phyloP scores from a whole-genome alignment of 2,888 invertebrate species.

The Cataglyphis rosenhaueri region DNA sequence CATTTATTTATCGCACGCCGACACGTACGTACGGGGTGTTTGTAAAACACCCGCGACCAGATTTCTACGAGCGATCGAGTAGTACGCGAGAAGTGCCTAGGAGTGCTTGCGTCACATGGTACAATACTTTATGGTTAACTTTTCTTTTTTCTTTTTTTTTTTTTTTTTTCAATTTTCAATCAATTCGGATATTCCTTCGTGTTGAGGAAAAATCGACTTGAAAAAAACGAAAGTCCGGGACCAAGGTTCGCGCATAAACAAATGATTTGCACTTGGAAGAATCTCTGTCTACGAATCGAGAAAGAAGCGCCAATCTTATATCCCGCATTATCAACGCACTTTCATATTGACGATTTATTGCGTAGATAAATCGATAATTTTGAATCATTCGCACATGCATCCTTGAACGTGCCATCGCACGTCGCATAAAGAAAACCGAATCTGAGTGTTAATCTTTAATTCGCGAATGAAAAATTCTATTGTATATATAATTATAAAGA shows the following conservation, averaged over 20 bases:
- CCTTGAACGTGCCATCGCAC: not conserved
- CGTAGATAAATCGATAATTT: not conserved
- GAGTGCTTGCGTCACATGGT: conserved; percentile 7
- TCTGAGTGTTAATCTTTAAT: not conserved
- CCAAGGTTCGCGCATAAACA: not conserved
- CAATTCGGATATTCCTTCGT: not conserved
- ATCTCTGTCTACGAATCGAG: not conserved
- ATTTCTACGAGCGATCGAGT: conserved; percentile 27
- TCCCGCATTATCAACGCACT: not conserved
- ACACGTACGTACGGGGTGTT: conserved; percentile 51
- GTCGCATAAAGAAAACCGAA: not conserved
- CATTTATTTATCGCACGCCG: conserved; percentile 54
- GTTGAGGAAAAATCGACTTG: not conserved
- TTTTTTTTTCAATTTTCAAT: not conserved
- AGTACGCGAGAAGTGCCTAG: conserved; percentile 3
- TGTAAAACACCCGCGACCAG: conserved; percentile 45
- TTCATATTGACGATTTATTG: not conserved
- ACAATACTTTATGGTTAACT: no score
- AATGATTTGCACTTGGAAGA: not conserved
- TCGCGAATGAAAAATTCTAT: conserved; percentile 19
- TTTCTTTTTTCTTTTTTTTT: no score
- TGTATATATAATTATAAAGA: not conserved
- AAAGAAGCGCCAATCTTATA: not conserved
- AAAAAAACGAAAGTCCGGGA: not conserved
- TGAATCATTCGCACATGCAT: not conserved